phyloP scores from a whole-genome alignment of 1,140 invertebrate genomes.

The Drosophila equinoxialis region DNA sequence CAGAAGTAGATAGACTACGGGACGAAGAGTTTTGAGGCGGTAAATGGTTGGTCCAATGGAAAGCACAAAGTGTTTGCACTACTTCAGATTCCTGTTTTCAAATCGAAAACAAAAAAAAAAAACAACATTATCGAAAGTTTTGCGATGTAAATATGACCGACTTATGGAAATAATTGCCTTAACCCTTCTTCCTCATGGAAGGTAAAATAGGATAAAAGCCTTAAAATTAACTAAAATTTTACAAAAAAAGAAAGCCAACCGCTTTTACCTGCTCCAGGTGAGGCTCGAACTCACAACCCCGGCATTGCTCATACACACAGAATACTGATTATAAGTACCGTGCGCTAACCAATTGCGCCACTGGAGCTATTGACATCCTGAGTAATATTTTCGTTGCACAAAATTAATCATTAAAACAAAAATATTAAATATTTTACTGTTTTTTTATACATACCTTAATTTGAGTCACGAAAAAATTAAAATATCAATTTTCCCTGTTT shows the following conservation, averaged over 20 bases:
- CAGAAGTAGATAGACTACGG: neutral
- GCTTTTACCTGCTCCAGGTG: slow-evolving; percentile 89
- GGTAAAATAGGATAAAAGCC: no score
- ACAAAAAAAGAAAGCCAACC: no score
- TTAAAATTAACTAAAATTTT: no score
- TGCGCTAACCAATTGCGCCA: slow-evolving; percentile 99
- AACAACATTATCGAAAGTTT: no score
- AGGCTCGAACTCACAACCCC: slow-evolving; percentile 99
- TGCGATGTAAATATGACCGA: no score
- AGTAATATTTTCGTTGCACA: neutral
- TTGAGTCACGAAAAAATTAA: no score
- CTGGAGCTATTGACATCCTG: slow-evolving; percentile 92
- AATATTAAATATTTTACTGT: no score
- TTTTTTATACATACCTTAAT: no score
- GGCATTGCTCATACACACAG: slow-evolving; percentile 92
- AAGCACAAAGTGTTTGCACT: neutral
- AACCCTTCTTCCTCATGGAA: no score
- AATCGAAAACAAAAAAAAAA: neutral
- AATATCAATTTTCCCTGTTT: no score
- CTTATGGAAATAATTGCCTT: no score
- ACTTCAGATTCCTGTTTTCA: neutral
- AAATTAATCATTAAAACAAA: no score
- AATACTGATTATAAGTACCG: slow-evolving; percentile 96
- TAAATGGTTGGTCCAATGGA: neutral
- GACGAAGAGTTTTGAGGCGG: neutral